Evolutionary conservation across 2,888 invertebrate species (phyloP), one percentile per base, ranked within the genome.

Genomic region (Priocnemis perturbator): DNA sequence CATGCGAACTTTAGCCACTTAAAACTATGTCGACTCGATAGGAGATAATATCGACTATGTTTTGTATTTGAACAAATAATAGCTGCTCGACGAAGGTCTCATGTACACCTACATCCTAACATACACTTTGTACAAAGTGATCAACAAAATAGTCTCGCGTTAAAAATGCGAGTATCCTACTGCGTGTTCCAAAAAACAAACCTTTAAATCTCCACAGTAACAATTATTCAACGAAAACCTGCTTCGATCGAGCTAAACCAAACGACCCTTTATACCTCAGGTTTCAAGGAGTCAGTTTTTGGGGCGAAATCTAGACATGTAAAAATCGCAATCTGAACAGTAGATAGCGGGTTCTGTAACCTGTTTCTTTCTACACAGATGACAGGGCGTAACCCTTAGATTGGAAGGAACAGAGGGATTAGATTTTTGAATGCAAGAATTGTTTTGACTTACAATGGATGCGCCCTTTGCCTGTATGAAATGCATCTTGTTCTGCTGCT

Each of bases 271-370:
- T 30, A 23, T 9, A 19, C 30, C 37, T 47, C 37, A 50, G 3
- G 14, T 1, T 19, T 11, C 7, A 9, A 11, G 4, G 37, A 37
- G 1, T 85, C 79, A 92, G 83, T 91, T 91, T 79, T 92, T 91
- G 53, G 94, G 94, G 85, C 94, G 93, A 89, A 95, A 95, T 84
- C 95, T 91, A 73, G 96, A 95, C 94, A 98, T 95, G 86, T 97
- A 98, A 90, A 95, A 97, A 87, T 97, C 96, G 90, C 97, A 97
- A 89, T 97, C 97, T 60, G 94, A 92, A 89, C 97, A 98, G 87
- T 97, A 97, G 80, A 94, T 92, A 45, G 94, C 93, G 15, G 96
- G 95, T 17, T 94, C 92, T 59, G 91, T 92, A 19, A 96, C 94
- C 73, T 93, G 92, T 85, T 96, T 95, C 88, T 97, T 97, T 67